These are phyloP conservation scores for Eriocheir sinensis DNA, from an alignment of 1,140 invertebrate species.

Conservation along the genomic window DNA sequence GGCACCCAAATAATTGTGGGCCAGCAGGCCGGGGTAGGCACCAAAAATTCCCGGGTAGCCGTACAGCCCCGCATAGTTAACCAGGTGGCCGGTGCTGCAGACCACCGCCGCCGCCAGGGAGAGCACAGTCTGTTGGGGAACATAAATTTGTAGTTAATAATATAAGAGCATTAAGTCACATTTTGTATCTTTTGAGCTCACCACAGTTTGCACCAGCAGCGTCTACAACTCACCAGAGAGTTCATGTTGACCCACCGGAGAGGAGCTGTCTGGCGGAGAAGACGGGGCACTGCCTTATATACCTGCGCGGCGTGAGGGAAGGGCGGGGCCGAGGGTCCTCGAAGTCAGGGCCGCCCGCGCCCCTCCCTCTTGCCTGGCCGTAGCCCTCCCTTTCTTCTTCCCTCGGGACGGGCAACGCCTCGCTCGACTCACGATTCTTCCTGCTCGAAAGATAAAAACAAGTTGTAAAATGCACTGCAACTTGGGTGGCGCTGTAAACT, in stretches of 20 bases:
- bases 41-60: constrained; percentile 49
- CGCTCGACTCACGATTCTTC: neutral
- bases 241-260: constrained; percentile 69
- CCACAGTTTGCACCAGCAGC: neutral
- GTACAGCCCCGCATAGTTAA: constrained; percentile 50
- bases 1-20: neutral
- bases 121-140: constrained; percentile 56
- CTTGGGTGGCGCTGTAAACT: too few species aligned
- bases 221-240: constrained; percentile 54
- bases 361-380: neutral
- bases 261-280: constrained; percentile 67
- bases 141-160: neutral
- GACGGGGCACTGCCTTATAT: constrained; percentile 41
- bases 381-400: neutral
- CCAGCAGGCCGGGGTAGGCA: neutral
- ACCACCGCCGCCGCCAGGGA: constrained; percentile 34
- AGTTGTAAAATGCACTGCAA: too few species aligned
- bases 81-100: constrained; percentile 27
- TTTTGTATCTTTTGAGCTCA: neutral
- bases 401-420: neutral
- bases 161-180: neutral
- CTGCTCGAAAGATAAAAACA: neutral
- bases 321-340: constrained; percentile 42
- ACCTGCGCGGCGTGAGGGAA: neutral
- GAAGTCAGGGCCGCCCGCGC: neutral